Conservation (phyloP, 2,888 invertebrate species). For the Isotomurus palustris region DNA sequence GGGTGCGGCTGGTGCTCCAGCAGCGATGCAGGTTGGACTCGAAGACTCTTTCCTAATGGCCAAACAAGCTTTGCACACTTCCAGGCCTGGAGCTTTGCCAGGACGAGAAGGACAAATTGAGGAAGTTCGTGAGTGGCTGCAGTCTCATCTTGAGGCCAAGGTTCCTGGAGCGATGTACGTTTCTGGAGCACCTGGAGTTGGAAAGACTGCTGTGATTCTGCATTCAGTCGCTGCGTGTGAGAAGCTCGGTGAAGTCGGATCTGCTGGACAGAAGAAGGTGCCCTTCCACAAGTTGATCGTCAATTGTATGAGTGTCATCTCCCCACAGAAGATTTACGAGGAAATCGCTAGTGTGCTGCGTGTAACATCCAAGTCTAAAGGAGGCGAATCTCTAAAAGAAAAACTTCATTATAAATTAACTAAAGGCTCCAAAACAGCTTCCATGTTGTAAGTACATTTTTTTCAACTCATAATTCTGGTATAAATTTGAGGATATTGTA, state of each 20-base stretch:
- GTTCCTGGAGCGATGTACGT: constrained; percentile 82
- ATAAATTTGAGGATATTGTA: background rate
- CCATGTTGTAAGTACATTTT: constrained; percentile 63
- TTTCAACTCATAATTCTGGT: background rate
- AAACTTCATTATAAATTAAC: constrained; percentile 64
- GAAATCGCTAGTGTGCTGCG: constrained; percentile 70
- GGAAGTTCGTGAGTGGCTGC: constrained; percentile 65
- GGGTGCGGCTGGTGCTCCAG: background rate
- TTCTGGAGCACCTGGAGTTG: constrained; percentile 95
- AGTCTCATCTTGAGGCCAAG: constrained; percentile 60
- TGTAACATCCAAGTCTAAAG: constrained; percentile 52
- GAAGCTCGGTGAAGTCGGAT: background rate
- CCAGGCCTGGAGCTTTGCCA: constrained; percentile 56
- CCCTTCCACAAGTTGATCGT: constrained; percentile 58
- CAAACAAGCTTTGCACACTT: constrained; percentile 54
- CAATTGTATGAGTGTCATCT: constrained; percentile 85
- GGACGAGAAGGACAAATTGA: constrained; percentile 76
- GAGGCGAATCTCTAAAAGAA: constrained; percentile 64
- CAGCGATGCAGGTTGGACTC: background rate
- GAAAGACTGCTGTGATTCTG: constrained; percentile 84
- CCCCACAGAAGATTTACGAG: constrained; percentile 73
- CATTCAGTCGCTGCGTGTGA: constrained; percentile 63
- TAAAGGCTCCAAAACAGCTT: constrained; percentile 61
- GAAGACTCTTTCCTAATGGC: background rate
- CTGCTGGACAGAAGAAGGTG: background rate